Evolutionary conservation across 2,888 invertebrate species (phyloP).

Genomic region (Caradrina kadenii): DNA sequence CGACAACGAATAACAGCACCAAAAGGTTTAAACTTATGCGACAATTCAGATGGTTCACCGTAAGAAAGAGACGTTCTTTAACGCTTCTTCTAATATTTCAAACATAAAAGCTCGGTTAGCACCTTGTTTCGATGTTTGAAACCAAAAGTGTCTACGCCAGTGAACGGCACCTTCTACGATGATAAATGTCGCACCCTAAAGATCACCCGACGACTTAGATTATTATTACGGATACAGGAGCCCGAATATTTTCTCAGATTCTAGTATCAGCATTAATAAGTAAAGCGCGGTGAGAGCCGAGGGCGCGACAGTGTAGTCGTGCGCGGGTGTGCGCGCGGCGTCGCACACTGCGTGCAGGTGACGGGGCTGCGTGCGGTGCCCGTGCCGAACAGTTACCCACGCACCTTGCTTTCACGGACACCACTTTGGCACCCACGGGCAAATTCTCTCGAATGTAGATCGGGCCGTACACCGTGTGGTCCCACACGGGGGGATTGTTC

Average conservation of each 20-base stretch:
- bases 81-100: conserved; percentile 40
- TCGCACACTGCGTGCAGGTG: conserved; percentile 86
- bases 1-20: conserved; percentile 22
- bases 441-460: conserved; percentile 99
- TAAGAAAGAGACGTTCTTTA: conserved; percentile 35
- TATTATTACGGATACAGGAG: conserved; percentile 18
- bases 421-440: conserved; percentile 99
- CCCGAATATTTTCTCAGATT: conserved; percentile 19
- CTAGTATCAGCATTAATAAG: conserved; percentile 17
- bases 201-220: conserved; percentile 18
- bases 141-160: conserved; percentile 16
- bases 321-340: conserved; percentile 67
- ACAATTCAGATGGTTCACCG: conserved; percentile 35
- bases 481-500: conserved; percentile 99
- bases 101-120: conserved; percentile 24
- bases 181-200: conserved; percentile 19
- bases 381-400: conserved; percentile 91
- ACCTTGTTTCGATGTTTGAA: conserved; percentile 30
- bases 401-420: conserved; percentile 99
- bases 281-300: conserved; percentile 20
- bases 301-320: conserved; percentile 35
- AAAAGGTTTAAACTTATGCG: conserved; percentile 41
- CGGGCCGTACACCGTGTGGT: conserved; percentile 98
- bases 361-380: conserved; percentile 92
- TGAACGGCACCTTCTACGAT: conserved; percentile 18